These are phyloP conservation scores for Cygnus buccinator DNA, from an alignment of 2,113 vertebrate genomes.

Conservation along the genomic window DNA sequence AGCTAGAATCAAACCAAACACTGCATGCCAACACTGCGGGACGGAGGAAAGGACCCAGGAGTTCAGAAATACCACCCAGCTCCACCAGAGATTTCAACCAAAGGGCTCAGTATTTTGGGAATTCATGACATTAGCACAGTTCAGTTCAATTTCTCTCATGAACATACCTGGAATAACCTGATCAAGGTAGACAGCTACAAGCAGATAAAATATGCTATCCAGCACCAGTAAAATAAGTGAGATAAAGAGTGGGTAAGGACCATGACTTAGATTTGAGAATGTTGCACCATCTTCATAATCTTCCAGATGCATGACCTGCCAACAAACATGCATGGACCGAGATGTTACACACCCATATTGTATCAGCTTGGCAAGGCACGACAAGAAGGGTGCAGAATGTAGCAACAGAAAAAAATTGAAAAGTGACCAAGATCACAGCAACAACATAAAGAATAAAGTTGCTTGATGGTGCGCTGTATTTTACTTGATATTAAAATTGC, in stretches of 20 bases:
- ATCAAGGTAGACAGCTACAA: conserved; percentile 92
- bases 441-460: background rate
- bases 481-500: background rate
- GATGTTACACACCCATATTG: background rate
- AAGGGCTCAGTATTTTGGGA: background rate
- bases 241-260: conserved; percentile 90
- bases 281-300: conserved; percentile 89
- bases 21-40: background rate
- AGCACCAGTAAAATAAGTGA: conserved; percentile 85
- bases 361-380: background rate
- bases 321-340: background rate
- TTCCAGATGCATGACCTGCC: conserved; percentile 94
- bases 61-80: background rate
- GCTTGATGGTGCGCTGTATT: accelerated
- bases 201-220: conserved; percentile 92
- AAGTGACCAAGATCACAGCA: background rate
- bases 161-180: conserved; percentile 93
- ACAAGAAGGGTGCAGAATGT: background rate
- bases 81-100: accelerated
- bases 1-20: background rate
- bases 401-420: too few relatives aligned
- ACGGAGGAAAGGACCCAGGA: background rate
- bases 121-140: background rate
- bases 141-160: background rate
- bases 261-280: conserved; percentile 84